Conservation (phyloP, 2,113 vertebrate genomes). For the Meleagris gallopavo region DNA sequence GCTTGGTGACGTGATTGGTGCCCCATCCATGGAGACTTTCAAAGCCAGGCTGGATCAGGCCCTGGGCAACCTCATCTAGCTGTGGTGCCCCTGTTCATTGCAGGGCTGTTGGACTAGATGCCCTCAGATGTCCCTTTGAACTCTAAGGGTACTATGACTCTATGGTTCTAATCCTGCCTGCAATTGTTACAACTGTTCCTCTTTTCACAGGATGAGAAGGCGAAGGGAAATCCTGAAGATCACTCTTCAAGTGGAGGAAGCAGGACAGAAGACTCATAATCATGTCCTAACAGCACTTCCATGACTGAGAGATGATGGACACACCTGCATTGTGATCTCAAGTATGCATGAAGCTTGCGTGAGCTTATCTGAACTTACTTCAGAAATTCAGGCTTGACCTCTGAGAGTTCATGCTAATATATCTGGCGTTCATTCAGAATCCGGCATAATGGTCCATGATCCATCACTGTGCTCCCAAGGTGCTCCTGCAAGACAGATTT, state of each 20-base stretch:
- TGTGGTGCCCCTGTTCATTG: too few relatives aligned
- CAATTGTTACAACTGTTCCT: background rate
- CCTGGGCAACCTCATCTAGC: too few relatives aligned
- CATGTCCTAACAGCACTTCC: background rate
- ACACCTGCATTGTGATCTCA: rapidly evolving
- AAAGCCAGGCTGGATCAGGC: too few relatives aligned
- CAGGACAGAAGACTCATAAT: background rate
- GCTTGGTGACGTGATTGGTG: too few relatives aligned
- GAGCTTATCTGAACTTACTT: background rate
- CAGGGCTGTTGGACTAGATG: too few relatives aligned
- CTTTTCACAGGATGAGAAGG: background rate
- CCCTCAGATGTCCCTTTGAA: too few relatives aligned
- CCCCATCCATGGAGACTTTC: too few relatives aligned
- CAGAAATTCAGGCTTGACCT: background rate
- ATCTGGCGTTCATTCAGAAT: background rate
- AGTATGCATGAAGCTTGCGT: background rate
- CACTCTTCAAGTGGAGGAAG: background rate
- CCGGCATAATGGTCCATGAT: background rate
- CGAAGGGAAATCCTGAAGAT: background rate
- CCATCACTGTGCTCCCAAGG: background rate
- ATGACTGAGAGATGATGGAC: background rate
- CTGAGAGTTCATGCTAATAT: background rate
- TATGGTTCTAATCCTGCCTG: background rate
- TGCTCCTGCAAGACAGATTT: background rate
- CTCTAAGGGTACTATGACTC: too few relatives aligned